Evolutionary conservation across 2,888 invertebrate species (phyloP).

Genomic region (Gasteruption jaculator): DNA sequence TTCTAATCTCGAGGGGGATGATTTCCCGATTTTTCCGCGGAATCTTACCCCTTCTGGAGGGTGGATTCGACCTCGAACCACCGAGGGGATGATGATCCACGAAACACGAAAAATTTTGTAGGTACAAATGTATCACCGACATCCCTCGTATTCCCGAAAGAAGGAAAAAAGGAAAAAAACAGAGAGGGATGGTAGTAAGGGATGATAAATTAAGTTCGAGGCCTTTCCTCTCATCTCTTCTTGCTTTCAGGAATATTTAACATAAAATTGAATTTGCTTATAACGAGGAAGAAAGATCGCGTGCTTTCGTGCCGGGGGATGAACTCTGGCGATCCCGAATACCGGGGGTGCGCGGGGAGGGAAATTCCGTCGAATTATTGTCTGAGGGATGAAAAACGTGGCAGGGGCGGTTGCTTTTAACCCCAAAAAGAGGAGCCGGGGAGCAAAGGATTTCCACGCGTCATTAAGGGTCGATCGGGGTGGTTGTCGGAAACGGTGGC

Average conservation of each 20-base stretch:
- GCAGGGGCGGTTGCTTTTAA: constrained; percentile 1
- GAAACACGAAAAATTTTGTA: too few species aligned
- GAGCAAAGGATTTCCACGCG: constrained; percentile 45
- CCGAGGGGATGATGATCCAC: too few species aligned
- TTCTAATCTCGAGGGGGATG: too few species aligned
- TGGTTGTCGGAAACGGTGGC: constrained; percentile 46
- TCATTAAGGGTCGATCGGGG: constrained; percentile 47
- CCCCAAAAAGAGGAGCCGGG: too few species aligned
- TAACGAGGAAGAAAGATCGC: constrained; percentile 44
- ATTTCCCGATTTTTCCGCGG: too few species aligned
- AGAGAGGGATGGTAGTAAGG: constrained; percentile 17
- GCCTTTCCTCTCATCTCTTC: too few species aligned
- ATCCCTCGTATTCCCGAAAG: constrained; percentile 10
- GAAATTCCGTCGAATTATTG: constrained; percentile 25
- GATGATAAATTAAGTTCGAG: constrained; percentile 39
- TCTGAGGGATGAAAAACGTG: constrained; percentile 15
- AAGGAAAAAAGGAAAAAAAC: constrained; percentile 11
- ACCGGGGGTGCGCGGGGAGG: constrained; percentile 13
- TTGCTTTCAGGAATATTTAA: constrained; percentile 44
- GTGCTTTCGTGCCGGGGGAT: constrained; percentile 6
- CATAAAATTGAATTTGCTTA: constrained; percentile 45
- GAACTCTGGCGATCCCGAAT: constrained; percentile 17
- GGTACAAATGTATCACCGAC: too few species aligned
- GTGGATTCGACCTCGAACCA: too few species aligned
- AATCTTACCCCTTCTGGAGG: too few species aligned